A percentile compares a stretch with the other conserved stretches of the same genome.
phyloP scores from a whole-genome alignment of 1,140 invertebrate genomes.

The Drosophila auraria region DNA sequence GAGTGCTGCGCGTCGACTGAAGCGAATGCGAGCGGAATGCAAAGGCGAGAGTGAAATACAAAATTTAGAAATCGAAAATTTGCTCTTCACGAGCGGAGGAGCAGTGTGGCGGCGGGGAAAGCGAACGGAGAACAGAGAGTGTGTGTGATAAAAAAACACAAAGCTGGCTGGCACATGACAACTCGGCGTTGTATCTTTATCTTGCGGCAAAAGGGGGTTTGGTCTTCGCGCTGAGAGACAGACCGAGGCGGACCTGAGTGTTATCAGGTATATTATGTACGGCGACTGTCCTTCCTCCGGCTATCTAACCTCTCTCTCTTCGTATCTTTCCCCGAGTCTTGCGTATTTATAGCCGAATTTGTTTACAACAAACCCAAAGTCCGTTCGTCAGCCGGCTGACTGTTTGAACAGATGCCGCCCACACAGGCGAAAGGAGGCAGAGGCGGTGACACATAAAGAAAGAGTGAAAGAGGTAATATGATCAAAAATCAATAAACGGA shows the following conservation, averaged over 20 bases:
- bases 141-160: constrained; percentile 70
- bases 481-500: constrained; percentile 1
- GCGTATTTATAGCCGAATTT: constrained; percentile 53
- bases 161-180: constrained; percentile 66
- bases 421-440: constrained; percentile 1
- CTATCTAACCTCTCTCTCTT: constrained; percentile 32
- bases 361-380: constrained; percentile 76
- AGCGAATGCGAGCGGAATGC: constrained; percentile 41
- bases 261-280: constrained; percentile 37
- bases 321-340: constrained; percentile 16
- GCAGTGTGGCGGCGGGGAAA: neutral
- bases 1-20: constrained; percentile 83
- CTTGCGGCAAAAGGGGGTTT: constrained; percentile 46
- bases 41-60: constrained; percentile 58
- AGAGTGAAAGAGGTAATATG: neutral
- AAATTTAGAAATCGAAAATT: constrained; percentile 76
- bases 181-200: constrained; percentile 50
- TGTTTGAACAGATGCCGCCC: constrained; percentile 48
- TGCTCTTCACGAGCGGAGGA: constrained; percentile 31
- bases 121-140: constrained; percentile 57
- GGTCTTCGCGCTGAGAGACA: constrained; percentile 33
- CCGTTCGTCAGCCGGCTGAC: constrained; percentile 36
- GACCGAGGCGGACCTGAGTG: constrained; percentile 59
- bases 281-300: constrained; percentile 25
- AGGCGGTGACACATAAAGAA: neutral